Percentiles rank a stretch among this genome's conserved stretches.
Evolutionary conservation across 2,888 invertebrate species (phyloP).

Genomic region (Acanthopleura granulata): DNA sequence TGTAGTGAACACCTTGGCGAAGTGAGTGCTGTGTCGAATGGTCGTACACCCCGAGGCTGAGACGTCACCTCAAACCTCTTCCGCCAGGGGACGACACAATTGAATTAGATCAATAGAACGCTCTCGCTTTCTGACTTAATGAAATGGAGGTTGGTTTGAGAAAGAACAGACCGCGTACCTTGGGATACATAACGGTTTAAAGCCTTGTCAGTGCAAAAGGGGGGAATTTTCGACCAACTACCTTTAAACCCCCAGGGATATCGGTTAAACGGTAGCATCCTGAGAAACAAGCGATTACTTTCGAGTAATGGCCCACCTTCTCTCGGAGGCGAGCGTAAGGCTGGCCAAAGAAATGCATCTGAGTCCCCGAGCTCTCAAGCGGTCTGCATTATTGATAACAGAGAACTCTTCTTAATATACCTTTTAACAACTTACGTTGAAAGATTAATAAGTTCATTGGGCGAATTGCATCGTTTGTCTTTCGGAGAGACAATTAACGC

Average conservation of each 20-base stretch:
- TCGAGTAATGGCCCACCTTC: slow-evolving; percentile 17
- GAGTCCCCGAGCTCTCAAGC: slow-evolving; percentile 15
- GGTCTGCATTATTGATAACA: slow-evolving; percentile 16
- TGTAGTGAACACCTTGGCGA: background rate
- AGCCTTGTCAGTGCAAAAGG: slow-evolving; percentile 17
- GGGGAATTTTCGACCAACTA: slow-evolving; percentile 15
- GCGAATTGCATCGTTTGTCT: slow-evolving; percentile 18
- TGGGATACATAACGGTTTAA: slow-evolving; percentile 16
- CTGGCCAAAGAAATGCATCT: slow-evolving; percentile 4
- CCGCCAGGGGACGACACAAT: background rate
- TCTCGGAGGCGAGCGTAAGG: background rate
- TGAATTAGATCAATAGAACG: slow-evolving; percentile 15
- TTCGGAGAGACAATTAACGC: slow-evolving; percentile 17
- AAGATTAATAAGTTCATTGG: slow-evolving; percentile 20
- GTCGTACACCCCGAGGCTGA: background rate
- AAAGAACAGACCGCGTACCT: slow-evolving; percentile 8
- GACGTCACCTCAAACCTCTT: slow-evolving; percentile 8
- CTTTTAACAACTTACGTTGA: slow-evolving; percentile 20
- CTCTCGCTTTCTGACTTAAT: slow-evolving; percentile 18
- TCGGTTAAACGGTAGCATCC: slow-evolving; percentile 16
- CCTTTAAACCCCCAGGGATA: background rate
- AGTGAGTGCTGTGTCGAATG: background rate
- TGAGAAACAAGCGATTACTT: slow-evolving; percentile 20
- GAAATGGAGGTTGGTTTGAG: slow-evolving; percentile 20
- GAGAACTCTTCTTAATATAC: slow-evolving; percentile 18